Evolutionary conservation across 2,113 vertebrate species (phyloP), one percentile per base, ranked within the genome.

Genomic region (Deroptyus accipitrinus): DNA sequence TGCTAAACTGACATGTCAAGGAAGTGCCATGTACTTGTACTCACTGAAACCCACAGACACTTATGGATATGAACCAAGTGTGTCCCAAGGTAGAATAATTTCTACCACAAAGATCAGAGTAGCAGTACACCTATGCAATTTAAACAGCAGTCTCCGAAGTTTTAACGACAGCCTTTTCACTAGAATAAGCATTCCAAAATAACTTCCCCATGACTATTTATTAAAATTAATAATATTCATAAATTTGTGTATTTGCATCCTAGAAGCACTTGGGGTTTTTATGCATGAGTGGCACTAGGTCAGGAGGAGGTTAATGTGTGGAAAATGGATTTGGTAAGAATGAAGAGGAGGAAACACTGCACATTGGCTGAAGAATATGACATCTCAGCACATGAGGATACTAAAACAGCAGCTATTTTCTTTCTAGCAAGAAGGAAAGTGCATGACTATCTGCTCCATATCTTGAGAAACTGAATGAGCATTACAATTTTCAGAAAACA

Each of bases 221-320:
- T n/a, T 75, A 69, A 70, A 70, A 66, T 78, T 73, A 68, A 46
- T 46, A 81, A 37, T 16, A 13, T 39, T 82, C 72, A 94, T 64
- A 49, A 81, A 80, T 48, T 31, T 68, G 31, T 23, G 4, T 49
- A 49, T 49, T 72, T 91, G 77, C 59, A 90, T 17, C 63, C 61
- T 81, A 54, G 67, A 94, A 88, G 61, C 72, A 80, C 77, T 79
- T 20, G 70, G 42, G 70, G 11, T 83, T 91, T 92, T 91, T 87
- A 91, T 61, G 75, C 76, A 49, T 44, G 75, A 91, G n/a, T 64
- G 59, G 37, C 84, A 57, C 70, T 49, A 81, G 72, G 68, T 91
- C 91, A 96, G 72, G 83, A 94, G 95, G 46, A 95, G 54, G 87
- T 91, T 95, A 93, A 88, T 11, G 44, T 54, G 66, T 67, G n/a